Conservation (phyloP, 2,113 vertebrate genomes). For the Brachyhypopomus occidentalis region DNA sequence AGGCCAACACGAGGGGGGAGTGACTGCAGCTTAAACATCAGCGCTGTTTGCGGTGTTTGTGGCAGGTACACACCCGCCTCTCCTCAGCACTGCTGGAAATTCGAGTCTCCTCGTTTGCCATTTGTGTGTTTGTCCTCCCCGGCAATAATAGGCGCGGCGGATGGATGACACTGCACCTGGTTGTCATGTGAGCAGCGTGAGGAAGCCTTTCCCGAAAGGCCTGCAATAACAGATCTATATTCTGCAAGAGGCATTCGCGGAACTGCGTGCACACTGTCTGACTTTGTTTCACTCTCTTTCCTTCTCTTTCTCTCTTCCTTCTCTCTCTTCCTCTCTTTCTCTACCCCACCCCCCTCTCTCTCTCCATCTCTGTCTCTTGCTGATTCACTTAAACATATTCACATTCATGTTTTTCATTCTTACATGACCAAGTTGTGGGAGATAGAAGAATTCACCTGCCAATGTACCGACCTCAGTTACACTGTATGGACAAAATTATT, state of each 20-base stretch:
- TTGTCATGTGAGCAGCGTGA: constrained; percentile 38
- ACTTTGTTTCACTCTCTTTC: constrained; percentile 1
- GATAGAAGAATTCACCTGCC: not conserved
- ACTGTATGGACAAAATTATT: not conserved
- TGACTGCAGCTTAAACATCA: not conserved
- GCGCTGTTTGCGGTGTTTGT: not conserved
- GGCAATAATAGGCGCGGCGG: not conserved
- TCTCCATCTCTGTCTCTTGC: not conserved
- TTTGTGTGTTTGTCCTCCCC: constrained; percentile 1
- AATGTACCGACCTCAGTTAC: not conserved
- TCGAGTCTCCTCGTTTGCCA: not conserved
- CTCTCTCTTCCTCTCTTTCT: not conserved
- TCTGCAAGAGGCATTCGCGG: constrained; percentile 14
- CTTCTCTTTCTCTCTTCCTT: not conserved
- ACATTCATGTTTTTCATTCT: not conserved
- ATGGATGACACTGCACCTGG: constrained; percentile 56
- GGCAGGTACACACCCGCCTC: not conserved
- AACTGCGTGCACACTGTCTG: not conserved
- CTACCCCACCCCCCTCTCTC: not conserved
- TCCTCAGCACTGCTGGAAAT: not conserved
- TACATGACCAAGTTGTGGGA: not conserved
- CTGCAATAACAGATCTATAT: constrained; percentile 53
- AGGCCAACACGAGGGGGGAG: no score
- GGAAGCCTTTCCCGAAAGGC: constrained; percentile 57
- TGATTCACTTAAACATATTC: no score